Evolutionary conservation across 2,888 invertebrate species (phyloP).

Genomic region (Pimpla rufipes): DNA sequence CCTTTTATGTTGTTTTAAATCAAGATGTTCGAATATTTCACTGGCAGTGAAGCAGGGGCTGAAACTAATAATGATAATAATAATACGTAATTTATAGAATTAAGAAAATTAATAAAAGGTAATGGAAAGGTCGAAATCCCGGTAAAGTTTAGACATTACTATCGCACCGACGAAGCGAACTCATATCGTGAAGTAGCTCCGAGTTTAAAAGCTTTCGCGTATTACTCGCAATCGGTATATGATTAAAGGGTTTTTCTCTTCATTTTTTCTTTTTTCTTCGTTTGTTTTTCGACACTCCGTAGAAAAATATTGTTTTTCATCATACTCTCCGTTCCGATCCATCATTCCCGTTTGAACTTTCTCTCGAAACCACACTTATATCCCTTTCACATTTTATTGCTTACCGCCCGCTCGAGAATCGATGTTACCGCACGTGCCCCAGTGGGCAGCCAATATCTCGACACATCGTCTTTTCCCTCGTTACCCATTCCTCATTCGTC

Average conservation of each 20-base stretch:
- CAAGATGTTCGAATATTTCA: background rate
- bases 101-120: background rate
- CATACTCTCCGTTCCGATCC: conserved; percentile 72
- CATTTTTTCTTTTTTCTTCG: conserved; percentile 50
- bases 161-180: conserved; percentile 6
- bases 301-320: conserved; percentile 80
- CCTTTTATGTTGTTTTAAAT: background rate
- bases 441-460: background rate
- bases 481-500: conserved; percentile 21
- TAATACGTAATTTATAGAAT: background rate
- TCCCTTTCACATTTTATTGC: conserved; percentile 38
- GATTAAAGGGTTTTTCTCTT: conserved; percentile 53
- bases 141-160: conserved; percentile 3
- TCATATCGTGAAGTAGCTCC: conserved; percentile 60
- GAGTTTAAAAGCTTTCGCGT: conserved; percentile 65
- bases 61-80: background rate
- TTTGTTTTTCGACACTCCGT: conserved; percentile 77
- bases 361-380: background rate
- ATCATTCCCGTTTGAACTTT: conserved; percentile 38
- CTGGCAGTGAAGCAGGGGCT: too few species aligned
- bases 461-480: background rate
- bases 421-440: background rate
- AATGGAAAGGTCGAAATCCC: background rate
- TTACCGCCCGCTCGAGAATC: conserved; percentile 44
- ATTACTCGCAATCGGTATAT: conserved; percentile 46